Evolutionary conservation across 2,888 invertebrate genomes (phyloP), one percentile per base, ranked within the genome.

Genomic region (Heteropelma amictum): DNA sequence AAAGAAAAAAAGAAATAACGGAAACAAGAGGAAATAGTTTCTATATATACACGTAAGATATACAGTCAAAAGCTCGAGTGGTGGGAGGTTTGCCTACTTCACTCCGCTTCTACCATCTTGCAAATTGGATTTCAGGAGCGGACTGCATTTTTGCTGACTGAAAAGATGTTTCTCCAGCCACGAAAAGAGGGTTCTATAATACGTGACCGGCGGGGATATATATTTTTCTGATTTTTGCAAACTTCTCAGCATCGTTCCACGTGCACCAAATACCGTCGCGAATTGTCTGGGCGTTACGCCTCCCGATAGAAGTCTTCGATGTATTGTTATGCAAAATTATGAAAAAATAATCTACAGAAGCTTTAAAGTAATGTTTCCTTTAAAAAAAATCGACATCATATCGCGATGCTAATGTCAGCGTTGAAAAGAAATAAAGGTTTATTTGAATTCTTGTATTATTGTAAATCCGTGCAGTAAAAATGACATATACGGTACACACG

Each of bases 151-250:
- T 40, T 60, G 64, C 70, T 60, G 64, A 70, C 64, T 45, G 63
- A 64, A 69, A 65, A 65, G 65, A 54, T 17, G 28, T 45, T 35
- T 54, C 54, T 12, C 7, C 45, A 30, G 10, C 33, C 54, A 6
- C 7, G 49, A 64, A 26, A 8, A 19, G 6, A 28, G 23, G 63
- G 30, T 23, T 26, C 28, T 12, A 64, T n/a, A n/a, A n/a, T 64
- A 74, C 74, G 74, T 70, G 69, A 74, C 69, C 60, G 23, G 47
- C 26, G 47, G 38, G 64, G 30, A n/a, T 58, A 51, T 33, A 38
- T 19, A 1, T 5, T 8, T 6, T 56, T 49, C 60, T 19, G 54
- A 58, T 51, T 38, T 64, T 42, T 8, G n/a, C 47, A 42, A 17
- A 69, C 47, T 60, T 74, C 40, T 38, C 38, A 21, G 23, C 53